Conservation (phyloP, 35 echinoderm and acorn worm species). For the Apostichopus californicus region DNA sequence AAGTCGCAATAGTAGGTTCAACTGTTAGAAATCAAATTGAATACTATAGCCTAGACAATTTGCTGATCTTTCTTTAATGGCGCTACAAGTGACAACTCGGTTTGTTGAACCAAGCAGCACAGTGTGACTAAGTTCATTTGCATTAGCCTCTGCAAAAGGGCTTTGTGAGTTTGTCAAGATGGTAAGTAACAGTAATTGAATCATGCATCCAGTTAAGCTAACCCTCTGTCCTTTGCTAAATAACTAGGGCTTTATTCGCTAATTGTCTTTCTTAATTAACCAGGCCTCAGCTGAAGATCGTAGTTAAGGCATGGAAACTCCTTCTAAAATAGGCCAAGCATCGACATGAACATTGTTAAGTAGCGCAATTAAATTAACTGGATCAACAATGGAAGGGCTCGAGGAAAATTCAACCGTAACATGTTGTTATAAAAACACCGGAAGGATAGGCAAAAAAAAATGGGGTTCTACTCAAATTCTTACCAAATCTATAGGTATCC, state of each 20-base stretch:
- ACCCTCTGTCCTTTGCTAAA: slow-evolving; percentile 6
- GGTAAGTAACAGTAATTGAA: slow-evolving; percentile 8
- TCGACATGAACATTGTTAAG: slow-evolving; percentile 31
- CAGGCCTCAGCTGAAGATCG: slow-evolving; percentile 30
- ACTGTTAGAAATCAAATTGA: no score
- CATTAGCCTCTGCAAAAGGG: background rate
- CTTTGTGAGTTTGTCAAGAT: slow-evolving; percentile 5
- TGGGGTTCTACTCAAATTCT: slow-evolving; percentile 1
- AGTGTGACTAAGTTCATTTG: slow-evolving; percentile 22
- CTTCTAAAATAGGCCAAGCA: slow-evolving; percentile 28
- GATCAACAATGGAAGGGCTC: slow-evolving; percentile 20
- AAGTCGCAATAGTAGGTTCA: no score
- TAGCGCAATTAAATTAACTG: slow-evolving; percentile 40
- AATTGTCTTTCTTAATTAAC: slow-evolving; percentile 24
- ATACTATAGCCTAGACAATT: no score
- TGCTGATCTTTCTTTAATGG: no score
- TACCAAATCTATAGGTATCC: background rate
- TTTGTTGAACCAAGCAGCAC: background rate
- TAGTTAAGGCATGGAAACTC: background rate
- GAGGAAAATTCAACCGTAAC: slow-evolving; percentile 13
- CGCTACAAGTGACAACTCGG: no score
- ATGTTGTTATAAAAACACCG: slow-evolving; percentile 23
- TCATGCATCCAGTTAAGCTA: background rate
- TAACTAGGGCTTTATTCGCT: slow-evolving; percentile 13
- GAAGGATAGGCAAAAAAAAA: background rate